Conservation (phyloP, 2,797 vertebrate species). For the Tangara arthus region DNA sequence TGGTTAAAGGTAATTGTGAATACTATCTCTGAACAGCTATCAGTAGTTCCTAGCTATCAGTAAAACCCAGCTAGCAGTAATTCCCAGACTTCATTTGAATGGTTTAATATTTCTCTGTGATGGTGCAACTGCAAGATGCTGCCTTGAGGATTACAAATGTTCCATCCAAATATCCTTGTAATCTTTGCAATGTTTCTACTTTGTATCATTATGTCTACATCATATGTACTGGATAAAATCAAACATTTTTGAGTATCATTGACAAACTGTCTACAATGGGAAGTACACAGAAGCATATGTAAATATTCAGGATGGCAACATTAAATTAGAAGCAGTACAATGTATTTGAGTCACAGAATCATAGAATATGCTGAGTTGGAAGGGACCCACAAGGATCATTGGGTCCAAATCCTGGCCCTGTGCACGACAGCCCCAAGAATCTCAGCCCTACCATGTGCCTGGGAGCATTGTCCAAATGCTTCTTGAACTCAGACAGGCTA, state of each 20-base stretch:
- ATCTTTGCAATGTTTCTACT: neutral
- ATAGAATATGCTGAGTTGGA: neutral
- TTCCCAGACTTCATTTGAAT: neutral
- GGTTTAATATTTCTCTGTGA: neutral
- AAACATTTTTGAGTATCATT: neutral
- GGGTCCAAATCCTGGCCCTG: neutral
- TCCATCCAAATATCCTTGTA: neutral
- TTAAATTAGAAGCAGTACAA: neutral
- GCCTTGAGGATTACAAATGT: neutral
- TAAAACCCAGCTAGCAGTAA: neutral
- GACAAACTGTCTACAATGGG: neutral
- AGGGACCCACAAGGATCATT: neutral
- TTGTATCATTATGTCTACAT: neutral
- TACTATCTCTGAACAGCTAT: neutral
- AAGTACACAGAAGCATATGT: neutral
- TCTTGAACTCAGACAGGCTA: neutral
- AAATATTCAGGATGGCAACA: neutral
- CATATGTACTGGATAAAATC: neutral
- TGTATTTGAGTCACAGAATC: neutral
- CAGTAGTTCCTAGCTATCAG: neutral
- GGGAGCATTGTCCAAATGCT: neutral
- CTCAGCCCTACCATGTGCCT: neutral
- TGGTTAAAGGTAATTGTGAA: neutral
- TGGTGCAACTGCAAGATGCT: neutral
- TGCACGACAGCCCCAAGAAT: neutral